Conservation (phyloP, 2,888 invertebrate genomes). For the Drosophila paracracens region DNA sequence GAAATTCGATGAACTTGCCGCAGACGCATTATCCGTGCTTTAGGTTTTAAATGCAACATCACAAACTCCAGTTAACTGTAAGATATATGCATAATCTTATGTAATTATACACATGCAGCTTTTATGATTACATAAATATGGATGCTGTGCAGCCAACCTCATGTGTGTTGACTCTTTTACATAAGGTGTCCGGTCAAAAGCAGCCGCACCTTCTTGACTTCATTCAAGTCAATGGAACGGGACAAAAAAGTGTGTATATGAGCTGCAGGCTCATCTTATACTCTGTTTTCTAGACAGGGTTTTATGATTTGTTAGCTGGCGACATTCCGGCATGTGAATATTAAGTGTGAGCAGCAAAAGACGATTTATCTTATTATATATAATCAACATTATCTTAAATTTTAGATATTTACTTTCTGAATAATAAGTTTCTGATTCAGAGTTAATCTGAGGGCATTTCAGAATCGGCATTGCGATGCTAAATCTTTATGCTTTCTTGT, state of each 20-base stretch:
- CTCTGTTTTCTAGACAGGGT: background rate
- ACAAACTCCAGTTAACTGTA: background rate
- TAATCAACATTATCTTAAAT: no score
- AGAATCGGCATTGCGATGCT: background rate
- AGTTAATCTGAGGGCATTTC: background rate
- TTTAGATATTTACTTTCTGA: background rate
- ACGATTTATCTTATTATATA: background rate
- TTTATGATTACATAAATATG: slow-evolving; percentile 43
- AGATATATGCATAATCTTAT: slow-evolving; percentile 4
- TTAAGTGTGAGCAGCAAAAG: background rate
- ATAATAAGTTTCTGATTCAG: background rate
- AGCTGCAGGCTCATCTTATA: background rate
- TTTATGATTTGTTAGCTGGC: background rate
- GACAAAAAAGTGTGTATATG: slow-evolving; percentile 7
- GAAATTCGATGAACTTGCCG: background rate
- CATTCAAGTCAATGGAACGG: slow-evolving; percentile 66
- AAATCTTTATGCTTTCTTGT: slow-evolving; percentile 32
- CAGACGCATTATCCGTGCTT: slow-evolving; percentile 33
- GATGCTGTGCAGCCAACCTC: background rate
- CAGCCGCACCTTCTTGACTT: slow-evolving; percentile 73
- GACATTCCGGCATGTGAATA: background rate
- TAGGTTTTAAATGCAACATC: slow-evolving; percentile 19
- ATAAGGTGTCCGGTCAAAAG: slow-evolving; percentile 22
- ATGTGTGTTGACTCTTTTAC: slow-evolving; percentile 2
- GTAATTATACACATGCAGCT: slow-evolving; percentile 19